Evolutionary conservation across 1,140 invertebrate genomes (phyloP), one percentile per base, ranked within the genome.

Genomic region (Drosophila micromelanica): DNA sequence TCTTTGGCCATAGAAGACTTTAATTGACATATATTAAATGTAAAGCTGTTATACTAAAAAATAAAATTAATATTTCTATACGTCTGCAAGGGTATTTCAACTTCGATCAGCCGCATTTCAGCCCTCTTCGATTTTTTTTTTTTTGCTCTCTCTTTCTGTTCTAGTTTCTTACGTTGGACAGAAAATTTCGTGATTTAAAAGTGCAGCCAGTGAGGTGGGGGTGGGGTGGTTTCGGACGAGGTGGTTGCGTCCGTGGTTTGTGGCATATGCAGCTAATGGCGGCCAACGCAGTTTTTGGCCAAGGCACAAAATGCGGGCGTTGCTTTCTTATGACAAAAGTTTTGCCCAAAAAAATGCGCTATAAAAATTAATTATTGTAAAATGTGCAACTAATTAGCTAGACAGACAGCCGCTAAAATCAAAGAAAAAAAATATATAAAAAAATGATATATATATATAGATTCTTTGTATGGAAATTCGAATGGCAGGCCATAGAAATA

Each of bases 281-380:
- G 35, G 57, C 57, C 38, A 49, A 11, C 43, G 43, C 42, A 40
- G 32, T 17, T 40, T 17, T 15, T n/a, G 20, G 49, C 20, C 48
- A 30, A 38, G 56, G 49, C 64, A 48, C 57, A 56, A 56, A 51
- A 55, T 62, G 71, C 65, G 71, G 65, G 71, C 71, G 65, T 73
- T 73, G 49, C 70, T 73, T 59, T 46, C 63, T 67, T 68, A 73
- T 73, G 70, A 67, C 70, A 73, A 73, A 73, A 73, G 70, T 73
- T 73, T 68, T 30, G 57, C 59, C 52, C 65, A 70, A 40, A 60
- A 56, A 78, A 73, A 68, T 76, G 67, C 68, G 67, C 76, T 77
- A 80, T 80, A 75, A 80, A 89, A 89, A 89, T 89, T 82, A 89
- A 87, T 87, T 79, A 84, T 84, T 89, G 84, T 89, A 89, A 89